These are phyloP conservation scores for Maniola hyperantus DNA, from an alignment of 2,888 invertebrate genomes.

Conservation along the genomic window DNA sequence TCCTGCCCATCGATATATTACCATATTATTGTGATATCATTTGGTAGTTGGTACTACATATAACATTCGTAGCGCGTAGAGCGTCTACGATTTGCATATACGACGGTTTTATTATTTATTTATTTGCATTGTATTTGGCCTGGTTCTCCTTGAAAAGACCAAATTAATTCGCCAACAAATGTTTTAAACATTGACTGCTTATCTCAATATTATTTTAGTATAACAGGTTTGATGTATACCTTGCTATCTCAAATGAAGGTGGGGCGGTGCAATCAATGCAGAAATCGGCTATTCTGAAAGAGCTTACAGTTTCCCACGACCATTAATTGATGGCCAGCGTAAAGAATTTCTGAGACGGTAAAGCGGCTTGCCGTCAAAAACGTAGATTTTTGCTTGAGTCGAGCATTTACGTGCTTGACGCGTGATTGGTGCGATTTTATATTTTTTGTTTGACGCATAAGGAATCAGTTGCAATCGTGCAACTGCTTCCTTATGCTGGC, in stretches of 20 bases:
- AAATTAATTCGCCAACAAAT: neutral
- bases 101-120: slow-evolving; percentile 9
- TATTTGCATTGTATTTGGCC: slow-evolving; percentile 3
- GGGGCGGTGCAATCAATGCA: no score
- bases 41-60: neutral
- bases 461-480: no score
- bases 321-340: no score
- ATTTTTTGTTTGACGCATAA: no score
- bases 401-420: no score
- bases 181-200: neutral
- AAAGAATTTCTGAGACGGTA: no score
- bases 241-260: neutral
- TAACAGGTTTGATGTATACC: neutral
- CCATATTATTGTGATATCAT: slow-evolving; percentile 32
- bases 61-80: slow-evolving; percentile 40
- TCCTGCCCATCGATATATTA: slow-evolving; percentile 38
- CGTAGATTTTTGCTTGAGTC: no score
- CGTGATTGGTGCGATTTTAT: no score
- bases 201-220: neutral
- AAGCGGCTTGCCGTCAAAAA: no score
- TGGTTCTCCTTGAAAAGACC: slow-evolving; percentile 4
- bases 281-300: no score
- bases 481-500: no score
- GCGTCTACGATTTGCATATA: slow-evolving; percentile 42
- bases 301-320: no score